Evolutionary conservation across 2,888 invertebrate genomes (phyloP).

Genomic region (Corbicula japonica): DNA sequence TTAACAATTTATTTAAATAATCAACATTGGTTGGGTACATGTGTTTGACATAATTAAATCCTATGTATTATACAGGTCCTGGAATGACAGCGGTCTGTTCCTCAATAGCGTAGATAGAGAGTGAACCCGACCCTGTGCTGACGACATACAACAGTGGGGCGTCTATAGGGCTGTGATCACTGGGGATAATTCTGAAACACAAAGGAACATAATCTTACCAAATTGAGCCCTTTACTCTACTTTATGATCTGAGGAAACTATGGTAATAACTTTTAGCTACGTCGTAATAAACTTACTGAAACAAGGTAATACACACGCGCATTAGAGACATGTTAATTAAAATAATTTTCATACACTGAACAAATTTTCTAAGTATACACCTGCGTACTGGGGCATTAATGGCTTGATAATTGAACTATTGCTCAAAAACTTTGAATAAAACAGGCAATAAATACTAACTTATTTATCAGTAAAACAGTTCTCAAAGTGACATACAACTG

Average conservation of each 20-base stretch:
- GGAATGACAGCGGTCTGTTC: conserved; percentile 7
- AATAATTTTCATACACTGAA: too few relatives aligned
- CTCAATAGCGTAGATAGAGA: conserved; percentile 66
- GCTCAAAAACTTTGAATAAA: too few relatives aligned
- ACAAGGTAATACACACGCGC: not conserved
- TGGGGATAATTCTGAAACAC: conserved; percentile 63
- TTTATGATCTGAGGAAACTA: not conserved
- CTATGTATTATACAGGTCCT: too few relatives aligned
- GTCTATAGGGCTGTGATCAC: conserved; percentile 56
- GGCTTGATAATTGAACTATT: too few relatives aligned
- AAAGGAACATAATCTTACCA: not conserved
- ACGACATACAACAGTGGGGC: conserved; percentile 67
- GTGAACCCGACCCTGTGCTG: conserved; percentile 60
- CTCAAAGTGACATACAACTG: too few relatives aligned
- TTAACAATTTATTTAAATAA: too few relatives aligned
- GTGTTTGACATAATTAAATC: too few relatives aligned
- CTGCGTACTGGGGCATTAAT: too few relatives aligned
- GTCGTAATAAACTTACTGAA: not conserved
- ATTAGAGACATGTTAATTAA: not conserved
- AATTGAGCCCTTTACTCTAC: not conserved
- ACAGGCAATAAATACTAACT: too few relatives aligned
- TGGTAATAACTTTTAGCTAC: not conserved
- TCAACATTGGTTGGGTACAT: too few relatives aligned
- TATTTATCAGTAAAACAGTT: too few relatives aligned
- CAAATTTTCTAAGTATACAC: too few relatives aligned